Conservation (phyloP, 2,797 vertebrate species). For the Chanos chanos region DNA sequence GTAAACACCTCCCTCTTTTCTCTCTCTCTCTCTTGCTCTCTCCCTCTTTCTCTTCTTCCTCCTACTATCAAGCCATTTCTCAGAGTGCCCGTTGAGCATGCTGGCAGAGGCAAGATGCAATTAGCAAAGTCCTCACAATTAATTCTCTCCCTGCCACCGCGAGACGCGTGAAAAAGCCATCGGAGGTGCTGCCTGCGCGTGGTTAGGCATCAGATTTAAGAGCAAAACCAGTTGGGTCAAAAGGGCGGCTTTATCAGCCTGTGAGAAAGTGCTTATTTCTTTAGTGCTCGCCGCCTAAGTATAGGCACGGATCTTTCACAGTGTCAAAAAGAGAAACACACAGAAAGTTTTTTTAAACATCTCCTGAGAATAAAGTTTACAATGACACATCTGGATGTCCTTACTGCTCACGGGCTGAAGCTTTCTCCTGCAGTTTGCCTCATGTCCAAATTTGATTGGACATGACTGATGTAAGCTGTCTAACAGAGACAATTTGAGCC, state of each 20-base stretch:
- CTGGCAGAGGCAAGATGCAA: slow-evolving; percentile 33
- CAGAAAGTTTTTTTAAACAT: too few relatives aligned
- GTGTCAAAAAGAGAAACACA: slow-evolving; percentile 1
- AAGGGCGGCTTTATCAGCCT: slow-evolving; percentile 54
- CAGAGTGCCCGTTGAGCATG: slow-evolving; percentile 18
- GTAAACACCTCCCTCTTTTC: slow-evolving; percentile 55
- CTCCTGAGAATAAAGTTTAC: too few relatives aligned
- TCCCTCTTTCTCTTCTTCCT: neutral
- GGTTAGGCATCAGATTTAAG: slow-evolving; percentile 70
- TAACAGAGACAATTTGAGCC: too few relatives aligned
- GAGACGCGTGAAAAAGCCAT: slow-evolving; percentile 1
- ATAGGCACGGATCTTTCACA: neutral
- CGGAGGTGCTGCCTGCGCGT: slow-evolving; percentile 25
- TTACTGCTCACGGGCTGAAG: too few relatives aligned
- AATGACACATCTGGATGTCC: too few relatives aligned
- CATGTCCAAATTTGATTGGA: too few relatives aligned
- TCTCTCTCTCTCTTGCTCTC: slow-evolving; percentile 16
- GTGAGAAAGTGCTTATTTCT: slow-evolving; percentile 50
- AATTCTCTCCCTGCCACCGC: slow-evolving; percentile 30
- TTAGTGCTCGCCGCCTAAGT: slow-evolving; percentile 4
- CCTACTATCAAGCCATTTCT: slow-evolving; percentile 42
- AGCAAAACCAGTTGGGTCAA: slow-evolving; percentile 58
- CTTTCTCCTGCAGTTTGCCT: too few relatives aligned
- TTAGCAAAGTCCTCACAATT: slow-evolving; percentile 36
- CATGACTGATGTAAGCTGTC: too few relatives aligned